Evolutionary conservation across 2,888 invertebrate species (phyloP), one percentile per base, ranked within the genome.

Genomic region (Epirrhoe alternata): DNA sequence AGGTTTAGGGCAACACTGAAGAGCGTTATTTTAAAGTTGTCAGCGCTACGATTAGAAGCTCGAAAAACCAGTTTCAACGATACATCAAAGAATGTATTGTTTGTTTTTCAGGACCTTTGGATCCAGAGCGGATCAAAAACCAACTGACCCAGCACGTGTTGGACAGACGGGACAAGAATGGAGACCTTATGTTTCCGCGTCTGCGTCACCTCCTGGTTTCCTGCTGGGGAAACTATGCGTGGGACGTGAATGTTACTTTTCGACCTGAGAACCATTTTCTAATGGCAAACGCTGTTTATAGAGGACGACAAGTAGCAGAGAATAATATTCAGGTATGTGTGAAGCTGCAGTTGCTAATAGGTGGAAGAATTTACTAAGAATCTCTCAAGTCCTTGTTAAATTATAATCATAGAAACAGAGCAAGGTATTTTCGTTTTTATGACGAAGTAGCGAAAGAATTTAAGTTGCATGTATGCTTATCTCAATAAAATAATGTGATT

Each of bases 191-290:
- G 77, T 96, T 96, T 78, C 96, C 96, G 0, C 94, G 96, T 66
- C 85, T 97, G 38, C 94, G 95, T 2, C 95, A 96, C 60, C 89
- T 94, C 47, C 85, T 97, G 54, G 95, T 96, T 0, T 95, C 96
- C 0, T 95, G 95, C 76, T 97, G 96, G 95, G 97, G 97, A 0
- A 95, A 96, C 72, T 97, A 97, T 82, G 97, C 96, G 0, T 97
- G 97, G 97, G 94, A 94, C 76, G 86, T 86, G 6, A 87, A 91
- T 45, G 89, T 91, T 0, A 86, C 93, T 45, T 96, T 96, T 82
- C 89, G 94, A 57, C 85, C 96, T 50, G 96, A 96, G 65, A 96
- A 97, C 81, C 97, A 97, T 77, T 88, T 97, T 7, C 86, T 96
- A 10, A 85, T 95, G 0, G 94, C 96, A 4, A 95, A 95, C 2